Evolutionary conservation across 2,797 vertebrate species (phyloP), one percentile per base, ranked within the genome.

Genomic region (Rhadinocentrus ornatus): DNA sequence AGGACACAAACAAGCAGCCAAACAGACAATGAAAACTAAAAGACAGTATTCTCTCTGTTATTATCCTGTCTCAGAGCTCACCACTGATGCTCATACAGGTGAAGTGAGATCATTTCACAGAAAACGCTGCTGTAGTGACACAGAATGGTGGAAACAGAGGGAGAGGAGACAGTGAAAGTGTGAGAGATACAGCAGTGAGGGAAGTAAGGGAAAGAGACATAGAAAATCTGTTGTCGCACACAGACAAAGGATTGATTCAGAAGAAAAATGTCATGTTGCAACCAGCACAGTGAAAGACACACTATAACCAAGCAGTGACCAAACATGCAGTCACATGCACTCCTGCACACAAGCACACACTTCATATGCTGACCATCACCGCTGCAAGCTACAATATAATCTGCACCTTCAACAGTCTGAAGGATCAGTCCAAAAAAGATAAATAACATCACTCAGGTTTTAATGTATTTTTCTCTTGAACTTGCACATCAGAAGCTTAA

Each of bases 171-270:
- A 44, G 55, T 41, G 37, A 32, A 69, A 58, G 57, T 52, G 27
- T 55, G 41, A 55, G 61, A 62, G 69, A 66, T 26, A 74, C 39
- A 62, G 39, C 46, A 69, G 69, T 31, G 29, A 50, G 31, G 64
- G 32, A 66, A 70, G 65, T 44, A 65, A 61, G 41, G 46, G 15
- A 75, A 66, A 32, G 69, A 29, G 52, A 77, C 54, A 89, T 85
- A 91, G 79, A 78, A 71, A 78, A 76, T 32, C 71, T 82, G 80
- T 88, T 92, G 86, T 93, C 61, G 62, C 66, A 37, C 53, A 74
- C 53, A 71, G 66, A 93, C 88, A 93, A 92, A 80, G 78, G 73
- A 66, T 11, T 55, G 77, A 92, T 91, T 93, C 80, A 94, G 62
- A 66, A 20, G 66, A 80, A 66, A 84, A 81, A 89, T 75, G 78